Evolutionary conservation across 2,113 vertebrate species (phyloP).

Genomic region (Oplegnathus fasciatus): DNA sequence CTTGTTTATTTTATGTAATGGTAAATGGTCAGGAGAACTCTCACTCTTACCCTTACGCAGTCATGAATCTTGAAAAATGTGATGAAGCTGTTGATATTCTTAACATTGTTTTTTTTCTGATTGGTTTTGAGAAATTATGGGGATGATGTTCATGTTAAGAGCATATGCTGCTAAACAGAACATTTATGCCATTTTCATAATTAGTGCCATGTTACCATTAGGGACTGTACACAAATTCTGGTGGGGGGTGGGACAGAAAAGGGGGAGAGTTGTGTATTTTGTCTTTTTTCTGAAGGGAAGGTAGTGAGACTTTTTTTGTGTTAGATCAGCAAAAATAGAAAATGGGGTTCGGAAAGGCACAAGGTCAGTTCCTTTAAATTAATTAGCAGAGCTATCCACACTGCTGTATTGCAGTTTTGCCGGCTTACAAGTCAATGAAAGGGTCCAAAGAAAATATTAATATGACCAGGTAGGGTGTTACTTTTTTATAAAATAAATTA

Average conservation of each 20-base stretch:
- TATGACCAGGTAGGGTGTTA: no score
- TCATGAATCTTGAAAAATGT: background rate
- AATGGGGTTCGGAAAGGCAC: background rate
- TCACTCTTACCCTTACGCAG: no score
- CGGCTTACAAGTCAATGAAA: no score
- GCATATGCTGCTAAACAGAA: background rate
- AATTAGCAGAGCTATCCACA: background rate
- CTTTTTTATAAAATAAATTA: background rate
- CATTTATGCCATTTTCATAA: background rate
- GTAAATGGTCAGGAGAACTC: background rate
- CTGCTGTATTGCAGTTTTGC: no score
- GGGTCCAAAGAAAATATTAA: no score
- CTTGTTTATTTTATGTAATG: slow-evolving; percentile 12
- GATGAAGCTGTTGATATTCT: background rate
- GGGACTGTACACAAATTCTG: background rate
- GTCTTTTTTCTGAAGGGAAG: background rate
- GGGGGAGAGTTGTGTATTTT: no score
- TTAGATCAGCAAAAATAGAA: background rate
- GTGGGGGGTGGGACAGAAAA: no score
- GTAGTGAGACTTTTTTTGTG: background rate
- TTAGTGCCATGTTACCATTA: no score
- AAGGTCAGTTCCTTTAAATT: background rate
- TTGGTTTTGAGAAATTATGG: background rate
- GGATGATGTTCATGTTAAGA: background rate
- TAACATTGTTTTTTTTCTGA: background rate